Conservation (phyloP, 2,888 invertebrate genomes). For the Teleogryllus oceanicus region DNA sequence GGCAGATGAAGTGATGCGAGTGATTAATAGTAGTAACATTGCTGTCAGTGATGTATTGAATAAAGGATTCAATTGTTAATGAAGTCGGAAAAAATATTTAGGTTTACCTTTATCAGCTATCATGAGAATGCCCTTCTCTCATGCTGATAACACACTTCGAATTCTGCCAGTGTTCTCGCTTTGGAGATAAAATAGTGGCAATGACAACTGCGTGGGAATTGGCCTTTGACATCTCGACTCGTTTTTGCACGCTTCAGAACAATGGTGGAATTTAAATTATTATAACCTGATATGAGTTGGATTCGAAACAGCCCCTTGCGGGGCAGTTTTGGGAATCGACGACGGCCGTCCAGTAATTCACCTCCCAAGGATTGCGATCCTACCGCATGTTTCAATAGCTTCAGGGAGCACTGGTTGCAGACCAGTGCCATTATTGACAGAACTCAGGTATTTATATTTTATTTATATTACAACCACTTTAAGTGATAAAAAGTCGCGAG, state of each 20-base stretch:
- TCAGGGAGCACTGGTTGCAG: constrained; percentile 92
- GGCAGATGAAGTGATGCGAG: no score
- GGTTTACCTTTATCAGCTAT: no score
- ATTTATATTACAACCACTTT: background rate
- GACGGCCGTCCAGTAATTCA: constrained; percentile 59
- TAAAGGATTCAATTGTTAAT: no score
- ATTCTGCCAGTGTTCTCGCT: no score
- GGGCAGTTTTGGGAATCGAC: constrained; percentile 53
- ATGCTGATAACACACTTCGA: no score
- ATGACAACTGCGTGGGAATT: background rate
- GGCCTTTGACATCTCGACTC: background rate
- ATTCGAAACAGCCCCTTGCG: constrained; percentile 61
- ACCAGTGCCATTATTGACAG: constrained; percentile 77
- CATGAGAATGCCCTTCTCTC: no score
- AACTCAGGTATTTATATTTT: constrained; percentile 56
- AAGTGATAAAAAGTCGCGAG: no score
- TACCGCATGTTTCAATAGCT: constrained; percentile 87
- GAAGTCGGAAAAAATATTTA: no score
- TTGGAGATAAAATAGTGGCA: no score
- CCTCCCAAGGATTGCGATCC: constrained; percentile 73
- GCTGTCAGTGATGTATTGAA: no score
- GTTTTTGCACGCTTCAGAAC: background rate
- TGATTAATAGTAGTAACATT: no score
- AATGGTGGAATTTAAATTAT: background rate
- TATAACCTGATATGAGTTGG: constrained; percentile 64